Evolutionary conservation across 2,113 vertebrate species (phyloP).

Genomic region (Thalassoma bifasciatum): DNA sequence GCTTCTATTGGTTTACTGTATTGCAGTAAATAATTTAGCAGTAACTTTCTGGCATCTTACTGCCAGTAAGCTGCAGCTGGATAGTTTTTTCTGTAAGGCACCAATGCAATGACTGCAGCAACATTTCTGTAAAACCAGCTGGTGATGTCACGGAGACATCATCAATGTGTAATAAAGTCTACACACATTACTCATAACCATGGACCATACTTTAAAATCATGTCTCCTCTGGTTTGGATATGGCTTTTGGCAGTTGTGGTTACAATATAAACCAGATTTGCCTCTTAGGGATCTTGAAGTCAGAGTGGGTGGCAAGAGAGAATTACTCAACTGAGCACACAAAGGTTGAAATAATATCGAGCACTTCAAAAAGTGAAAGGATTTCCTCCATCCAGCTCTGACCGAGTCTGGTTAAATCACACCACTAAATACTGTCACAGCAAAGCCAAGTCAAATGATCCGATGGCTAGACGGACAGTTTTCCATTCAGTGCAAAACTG

Average conservation of each 20-base stretch:
- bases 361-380: constrained; percentile 33
- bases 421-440: constrained; percentile 30
- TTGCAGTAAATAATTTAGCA: too few relatives aligned
- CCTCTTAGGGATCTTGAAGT: constrained; percentile 23
- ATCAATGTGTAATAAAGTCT: too few relatives aligned
- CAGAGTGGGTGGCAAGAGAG: constrained; percentile 42
- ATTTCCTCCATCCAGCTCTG: constrained; percentile 33
- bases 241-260: constrained; percentile 47
- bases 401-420: constrained; percentile 29
- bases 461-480: constrained; percentile 45
- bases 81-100: too few relatives aligned
- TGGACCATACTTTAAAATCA: constrained; percentile 35
- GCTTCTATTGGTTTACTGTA: too few relatives aligned
- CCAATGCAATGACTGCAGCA: too few relatives aligned
- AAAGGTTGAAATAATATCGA: constrained; percentile 30
- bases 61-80: too few relatives aligned
- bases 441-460: constrained; percentile 49
- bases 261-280: constrained; percentile 67
- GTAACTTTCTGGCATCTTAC: too few relatives aligned
- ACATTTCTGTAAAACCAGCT: too few relatives aligned
- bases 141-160: too few relatives aligned
- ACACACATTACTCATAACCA: background rate
- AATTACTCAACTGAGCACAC: constrained; percentile 23
- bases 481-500: constrained; percentile 43
- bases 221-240: constrained; percentile 53